Conservation (phyloP, 53 echinoderm and acorn worm species). For the Henricia sp. region DNA sequence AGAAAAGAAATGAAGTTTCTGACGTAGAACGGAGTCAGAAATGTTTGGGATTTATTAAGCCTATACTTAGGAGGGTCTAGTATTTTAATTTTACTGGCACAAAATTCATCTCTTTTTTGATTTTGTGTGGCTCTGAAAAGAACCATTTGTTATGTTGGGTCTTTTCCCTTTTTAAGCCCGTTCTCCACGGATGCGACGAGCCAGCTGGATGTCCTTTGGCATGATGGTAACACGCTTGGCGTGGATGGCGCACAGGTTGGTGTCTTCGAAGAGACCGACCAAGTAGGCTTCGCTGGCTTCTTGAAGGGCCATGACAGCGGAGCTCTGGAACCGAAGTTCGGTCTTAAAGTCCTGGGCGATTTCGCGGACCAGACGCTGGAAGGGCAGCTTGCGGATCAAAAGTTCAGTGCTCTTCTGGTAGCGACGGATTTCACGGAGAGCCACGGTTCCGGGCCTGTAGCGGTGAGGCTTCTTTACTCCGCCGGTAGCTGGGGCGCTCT, state of each 20-base stretch:
- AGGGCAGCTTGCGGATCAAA: conserved; percentile 88
- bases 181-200: conserved; percentile 93
- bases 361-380: conserved; percentile 95
- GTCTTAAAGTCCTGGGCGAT: conserved; percentile 97
- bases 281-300: conserved; percentile 93
- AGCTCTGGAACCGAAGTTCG: conserved; percentile 96
- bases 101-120: no score
- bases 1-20: no score
- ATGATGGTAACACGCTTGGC: conserved; percentile 97
- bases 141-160: no score
- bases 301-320: conserved; percentile 90
- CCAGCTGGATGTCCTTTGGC: conserved; percentile 95
- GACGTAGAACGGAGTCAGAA: no score
- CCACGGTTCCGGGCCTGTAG: conserved; percentile 96
- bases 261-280: conserved; percentile 93
- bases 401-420: conserved; percentile 81
- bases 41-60: no score
- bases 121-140: no score
- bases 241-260: conserved; percentile 96
- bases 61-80: no score
- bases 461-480: conserved; percentile 94
- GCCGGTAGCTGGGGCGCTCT: conserved; percentile 86
- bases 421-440: conserved; percentile 79
- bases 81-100: no score
- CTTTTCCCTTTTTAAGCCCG: no score